A percentile compares a stretch with the other conserved stretches of the same genome.
Conservation (phyloP, 2,888 invertebrate species). For the Cryptocephalus primarius region DNA sequence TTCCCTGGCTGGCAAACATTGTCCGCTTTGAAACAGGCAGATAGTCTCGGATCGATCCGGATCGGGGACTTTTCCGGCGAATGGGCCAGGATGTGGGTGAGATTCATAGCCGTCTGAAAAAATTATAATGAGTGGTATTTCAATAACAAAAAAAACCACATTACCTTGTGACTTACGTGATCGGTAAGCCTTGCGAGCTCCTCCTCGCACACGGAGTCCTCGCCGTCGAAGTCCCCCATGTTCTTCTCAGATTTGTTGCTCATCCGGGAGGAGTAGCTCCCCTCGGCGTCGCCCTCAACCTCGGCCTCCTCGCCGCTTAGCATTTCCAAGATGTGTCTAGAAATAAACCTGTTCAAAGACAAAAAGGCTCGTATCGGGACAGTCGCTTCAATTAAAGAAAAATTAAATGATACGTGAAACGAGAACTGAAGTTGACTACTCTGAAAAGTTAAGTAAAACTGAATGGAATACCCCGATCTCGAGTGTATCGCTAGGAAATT, state of each 20-base stretch:
- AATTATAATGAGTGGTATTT: not conserved
- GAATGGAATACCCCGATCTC: conserved; percentile 23
- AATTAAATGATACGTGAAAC: not conserved
- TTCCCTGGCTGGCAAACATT: conserved; percentile 84
- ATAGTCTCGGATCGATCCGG: conserved; percentile 32
- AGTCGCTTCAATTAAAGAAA: not conserved
- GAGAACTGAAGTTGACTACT: no score
- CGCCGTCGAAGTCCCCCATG: conserved; percentile 88
- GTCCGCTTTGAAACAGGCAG: conserved; percentile 37
- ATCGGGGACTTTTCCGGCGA: conserved; percentile 25
- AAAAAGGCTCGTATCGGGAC: not conserved
- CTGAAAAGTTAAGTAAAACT: no score
- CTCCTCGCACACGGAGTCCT: conserved; percentile 80
- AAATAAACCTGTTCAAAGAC: conserved; percentile 10
- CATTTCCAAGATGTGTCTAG: conserved; percentile 54
- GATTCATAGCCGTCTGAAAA: conserved; percentile 19
- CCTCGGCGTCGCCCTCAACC: conserved; percentile 41
- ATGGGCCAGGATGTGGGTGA: conserved; percentile 28
- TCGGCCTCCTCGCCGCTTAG: conserved; percentile 58
- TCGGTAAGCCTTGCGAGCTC: conserved; percentile 65
- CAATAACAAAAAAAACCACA: no score
- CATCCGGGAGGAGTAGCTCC: conserved; percentile 87
- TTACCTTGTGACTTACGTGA: conserved; percentile 37
- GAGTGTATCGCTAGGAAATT: conserved; percentile 32
- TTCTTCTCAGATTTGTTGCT: conserved; percentile 91